Evolutionary conservation across 1,140 invertebrate genomes (phyloP).

Genomic region (Drosophila sulfurigaster): DNA sequence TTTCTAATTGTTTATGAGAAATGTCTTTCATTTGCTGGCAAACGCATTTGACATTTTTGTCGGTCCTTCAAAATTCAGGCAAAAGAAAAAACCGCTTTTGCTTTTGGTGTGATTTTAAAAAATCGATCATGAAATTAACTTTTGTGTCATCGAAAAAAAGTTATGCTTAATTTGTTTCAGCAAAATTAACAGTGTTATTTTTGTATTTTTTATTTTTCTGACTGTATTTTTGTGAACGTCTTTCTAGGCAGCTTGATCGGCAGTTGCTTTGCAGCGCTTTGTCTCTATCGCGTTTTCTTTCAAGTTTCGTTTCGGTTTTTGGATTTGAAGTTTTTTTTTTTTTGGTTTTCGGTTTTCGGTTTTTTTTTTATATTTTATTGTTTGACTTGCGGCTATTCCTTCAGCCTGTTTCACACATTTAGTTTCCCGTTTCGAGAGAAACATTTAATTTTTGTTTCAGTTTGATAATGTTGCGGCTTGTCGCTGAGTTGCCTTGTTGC

Average conservation of each 20-base stretch:
- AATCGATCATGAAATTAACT: slow-evolving; percentile 57
- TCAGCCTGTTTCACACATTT: slow-evolving; percentile 66
- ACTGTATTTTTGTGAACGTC: slow-evolving; percentile 1
- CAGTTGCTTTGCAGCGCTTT: slow-evolving; percentile 5
- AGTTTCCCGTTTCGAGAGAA: slow-evolving; percentile 11
- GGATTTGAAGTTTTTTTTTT: slow-evolving; percentile 41
- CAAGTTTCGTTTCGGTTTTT: slow-evolving; percentile 55
- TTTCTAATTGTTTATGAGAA: neutral
- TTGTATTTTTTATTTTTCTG: neutral
- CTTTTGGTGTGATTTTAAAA: slow-evolving; percentile 42
- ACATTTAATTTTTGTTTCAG: slow-evolving; percentile 55
- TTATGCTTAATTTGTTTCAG: slow-evolving; percentile 75
- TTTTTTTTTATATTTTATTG: slow-evolving; percentile 27
- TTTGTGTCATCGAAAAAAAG: slow-evolving; percentile 56
- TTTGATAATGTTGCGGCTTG: slow-evolving; percentile 31
- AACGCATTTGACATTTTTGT: slow-evolving; percentile 17
- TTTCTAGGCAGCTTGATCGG: slow-evolving; percentile 33
- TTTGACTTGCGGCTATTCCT: slow-evolving; percentile 46
- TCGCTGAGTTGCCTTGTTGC: slow-evolving; percentile 22
- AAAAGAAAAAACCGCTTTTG: slow-evolving; percentile 5
- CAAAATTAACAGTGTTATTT: slow-evolving; percentile 41
- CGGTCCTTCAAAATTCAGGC: neutral
- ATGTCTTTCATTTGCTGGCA: neutral
- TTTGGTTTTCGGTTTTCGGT: slow-evolving; percentile 11
- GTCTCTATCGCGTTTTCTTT: slow-evolving; percentile 42